Evolutionary conservation across 2,797 vertebrate species (phyloP), one percentile per base, ranked within the genome.

Genomic region (Intellagama lesueurii): DNA sequence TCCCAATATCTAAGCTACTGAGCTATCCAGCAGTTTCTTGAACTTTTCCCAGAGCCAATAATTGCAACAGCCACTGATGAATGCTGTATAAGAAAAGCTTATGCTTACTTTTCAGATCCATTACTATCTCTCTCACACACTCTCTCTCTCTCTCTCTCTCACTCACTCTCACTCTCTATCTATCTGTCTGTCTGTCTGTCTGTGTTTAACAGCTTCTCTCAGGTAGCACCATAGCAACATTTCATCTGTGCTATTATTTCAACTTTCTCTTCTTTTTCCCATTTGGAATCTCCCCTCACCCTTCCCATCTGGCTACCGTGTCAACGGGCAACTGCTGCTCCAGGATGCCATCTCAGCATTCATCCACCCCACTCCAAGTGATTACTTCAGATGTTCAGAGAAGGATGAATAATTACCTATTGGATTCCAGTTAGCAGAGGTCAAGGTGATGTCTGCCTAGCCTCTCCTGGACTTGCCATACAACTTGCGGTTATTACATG

Each of bases 341-440:
- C 64, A 49, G 87, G 40, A 19, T 84, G 7, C 79, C 47, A 90
- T 64, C 49, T 85, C 87, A 76, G 68, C 83, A 84, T 19, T 87
- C 73, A 8, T 47, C 44, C 72, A 81, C 30, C 64, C 83, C n/a
- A 52, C 40, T 56, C 66, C 44, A 81, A 90, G 87, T 2, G 7
- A 87, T 88, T 93, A 73, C 47, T 88, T 90, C 0, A 47, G 87
- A 83, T 87, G 76, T 89, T 76, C 81, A 69, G 82, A 87, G 93
- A 75, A 87, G n/a, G 69, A 75, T 77, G 64, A 91, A 93, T 91
- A 91, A 94, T 90, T 93, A 91, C 56, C 92, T 94, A 86, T 73
- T 89, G 94, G 89, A 86, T 91, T 92, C 92, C 83, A 40, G 83
- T 95, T 94, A 91, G 81, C 32, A 56, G 92, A 95, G 93, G 90